phyloP scores from a whole-genome alignment of 1,140 invertebrate species.

The Hetaerina americana region DNA sequence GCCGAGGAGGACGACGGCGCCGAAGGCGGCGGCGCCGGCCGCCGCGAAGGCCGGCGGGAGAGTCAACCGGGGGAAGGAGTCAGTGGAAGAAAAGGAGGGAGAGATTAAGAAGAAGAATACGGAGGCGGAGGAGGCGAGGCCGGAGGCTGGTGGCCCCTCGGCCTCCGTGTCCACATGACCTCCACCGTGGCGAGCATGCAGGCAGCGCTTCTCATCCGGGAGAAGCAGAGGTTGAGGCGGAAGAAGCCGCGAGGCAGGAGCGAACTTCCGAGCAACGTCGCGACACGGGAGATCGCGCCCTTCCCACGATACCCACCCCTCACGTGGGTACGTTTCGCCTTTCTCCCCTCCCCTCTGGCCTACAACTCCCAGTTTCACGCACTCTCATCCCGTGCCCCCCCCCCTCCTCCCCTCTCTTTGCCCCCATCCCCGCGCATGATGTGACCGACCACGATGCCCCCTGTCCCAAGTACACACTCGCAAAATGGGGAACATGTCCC shows the following conservation, averaged over 20 bases:
- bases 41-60: neutral
- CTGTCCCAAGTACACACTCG: too few relatives aligned
- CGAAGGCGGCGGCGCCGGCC: neutral
- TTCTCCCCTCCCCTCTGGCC: too few relatives aligned
- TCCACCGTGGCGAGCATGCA: conserved; percentile 51
- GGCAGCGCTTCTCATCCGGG: conserved; percentile 76
- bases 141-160: neutral
- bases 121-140: neutral
- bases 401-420: too few relatives aligned
- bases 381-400: too few relatives aligned
- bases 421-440: too few relatives aligned
- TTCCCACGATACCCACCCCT: conserved; percentile 71
- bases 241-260: conserved; percentile 56
- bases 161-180: neutral
- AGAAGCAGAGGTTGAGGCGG: conserved; percentile 69
- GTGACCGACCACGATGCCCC: too few relatives aligned
- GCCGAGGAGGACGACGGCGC: neutral
- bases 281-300: conserved; percentile 67
- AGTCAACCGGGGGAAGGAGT: too few relatives aligned
- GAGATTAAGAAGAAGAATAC: too few relatives aligned
- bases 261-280: conserved; percentile 70
- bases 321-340: conserved; percentile 50
- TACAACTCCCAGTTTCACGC: too few relatives aligned
- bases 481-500: too few relatives aligned
- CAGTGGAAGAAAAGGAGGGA: too few relatives aligned